Evolutionary conservation across 2,888 invertebrate species (phyloP).

Genomic region (Rhogogaster chlorosoma): DNA sequence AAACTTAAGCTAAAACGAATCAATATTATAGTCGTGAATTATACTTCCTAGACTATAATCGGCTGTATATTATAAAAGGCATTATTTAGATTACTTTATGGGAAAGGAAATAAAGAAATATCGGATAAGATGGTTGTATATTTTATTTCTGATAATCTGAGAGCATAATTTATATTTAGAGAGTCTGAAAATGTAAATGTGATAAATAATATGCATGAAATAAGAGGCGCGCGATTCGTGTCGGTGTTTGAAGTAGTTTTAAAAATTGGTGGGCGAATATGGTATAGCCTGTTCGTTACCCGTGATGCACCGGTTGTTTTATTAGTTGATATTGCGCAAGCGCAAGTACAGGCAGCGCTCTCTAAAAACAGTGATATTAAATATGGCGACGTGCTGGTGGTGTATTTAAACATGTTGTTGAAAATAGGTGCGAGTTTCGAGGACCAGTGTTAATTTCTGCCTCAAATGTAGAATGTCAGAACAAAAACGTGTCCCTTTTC

Average conservation of each 20-base stretch:
- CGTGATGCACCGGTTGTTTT: slow-evolving; percentile 56
- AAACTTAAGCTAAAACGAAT: too few relatives aligned
- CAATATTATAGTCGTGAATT: too few relatives aligned
- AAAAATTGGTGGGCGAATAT: neutral
- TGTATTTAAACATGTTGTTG: slow-evolving; percentile 72
- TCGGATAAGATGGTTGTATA: neutral
- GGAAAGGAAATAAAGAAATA: neutral
- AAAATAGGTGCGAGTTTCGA: slow-evolving; percentile 69
- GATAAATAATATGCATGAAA: neutral
- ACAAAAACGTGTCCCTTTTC: slow-evolving; percentile 86
- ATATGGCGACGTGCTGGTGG: slow-evolving; percentile 73
- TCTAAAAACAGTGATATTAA: slow-evolving; percentile 75
- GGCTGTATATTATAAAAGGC: too few relatives aligned
- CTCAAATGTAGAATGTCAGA: slow-evolving; percentile 85
- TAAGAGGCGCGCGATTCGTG: neutral
- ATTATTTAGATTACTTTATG: neutral
- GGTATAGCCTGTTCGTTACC: slow-evolving; percentile 22
- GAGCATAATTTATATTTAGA: neutral
- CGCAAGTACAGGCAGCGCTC: slow-evolving; percentile 66
- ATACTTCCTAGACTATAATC: too few relatives aligned
- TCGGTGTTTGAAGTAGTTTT: neutral
- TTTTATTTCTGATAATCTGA: neutral
- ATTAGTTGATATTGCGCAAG: slow-evolving; percentile 44
- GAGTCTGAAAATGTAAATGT: neutral
- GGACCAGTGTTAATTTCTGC: slow-evolving; percentile 71